These are phyloP conservation scores for Coregonus ussuriensis DNA, from an alignment of 2,797 vertebrate species.

Conservation along the genomic window DNA sequence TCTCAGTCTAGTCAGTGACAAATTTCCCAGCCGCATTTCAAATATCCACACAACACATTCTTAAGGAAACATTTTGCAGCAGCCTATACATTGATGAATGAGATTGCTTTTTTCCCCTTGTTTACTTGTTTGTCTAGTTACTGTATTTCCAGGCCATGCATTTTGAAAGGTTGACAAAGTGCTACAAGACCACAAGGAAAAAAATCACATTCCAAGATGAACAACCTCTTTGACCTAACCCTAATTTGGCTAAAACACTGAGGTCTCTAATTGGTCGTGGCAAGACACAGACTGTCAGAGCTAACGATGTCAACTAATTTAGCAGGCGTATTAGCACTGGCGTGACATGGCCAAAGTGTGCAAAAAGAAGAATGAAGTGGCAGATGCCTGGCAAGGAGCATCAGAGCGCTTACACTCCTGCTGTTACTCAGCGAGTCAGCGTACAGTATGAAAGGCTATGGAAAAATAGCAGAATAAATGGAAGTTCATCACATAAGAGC, in stretches of 20 bases:
- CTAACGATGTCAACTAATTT: conserved; percentile 67
- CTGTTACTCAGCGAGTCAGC: conserved; percentile 21
- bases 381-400: conserved; percentile 49
- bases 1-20: too few relatives aligned
- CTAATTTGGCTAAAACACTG: conserved; percentile 56
- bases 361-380: conserved; percentile 58
- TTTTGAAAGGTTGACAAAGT: conserved; percentile 59
- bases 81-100: conserved; percentile 29
- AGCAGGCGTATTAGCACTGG: conserved; percentile 64
- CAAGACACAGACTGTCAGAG: conserved; percentile 62
- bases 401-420: conserved; percentile 13
- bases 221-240: conserved; percentile 64
- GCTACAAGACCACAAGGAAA: conserved; percentile 44
- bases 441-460: not conserved
- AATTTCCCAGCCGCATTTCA: not conserved
- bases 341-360: conserved; percentile 61
- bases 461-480: too few relatives aligned
- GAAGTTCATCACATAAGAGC: too few relatives aligned
- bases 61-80: not conserved
- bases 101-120: conserved; percentile 2
- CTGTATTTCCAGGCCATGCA: conserved; percentile 40
- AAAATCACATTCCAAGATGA: conserved; percentile 13
- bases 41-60: not conserved
- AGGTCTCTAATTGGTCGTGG: conserved; percentile 69
- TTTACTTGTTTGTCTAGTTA: conserved; percentile 34